These are phyloP conservation scores for Ormyrus pomaceus DNA, from an alignment of 2,888 invertebrate species.

Conservation along the genomic window DNA sequence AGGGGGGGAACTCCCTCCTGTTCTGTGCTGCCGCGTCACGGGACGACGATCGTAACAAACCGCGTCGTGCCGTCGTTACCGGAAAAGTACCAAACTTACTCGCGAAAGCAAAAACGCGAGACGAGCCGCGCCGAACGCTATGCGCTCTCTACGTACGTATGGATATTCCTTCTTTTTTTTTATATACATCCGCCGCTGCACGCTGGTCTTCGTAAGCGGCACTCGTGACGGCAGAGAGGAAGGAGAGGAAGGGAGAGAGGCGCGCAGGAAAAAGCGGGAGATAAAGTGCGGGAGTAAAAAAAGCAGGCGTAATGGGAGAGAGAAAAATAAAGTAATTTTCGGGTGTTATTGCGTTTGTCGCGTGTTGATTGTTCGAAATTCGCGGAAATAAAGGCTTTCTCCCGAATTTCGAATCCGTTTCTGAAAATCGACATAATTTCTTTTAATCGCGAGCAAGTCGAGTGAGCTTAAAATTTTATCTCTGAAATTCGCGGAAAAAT, in stretches of 20 bases:
- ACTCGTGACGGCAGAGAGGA: background rate
- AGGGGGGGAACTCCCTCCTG: background rate
- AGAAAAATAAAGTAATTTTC: slow-evolving; percentile 41
- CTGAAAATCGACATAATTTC: no score
- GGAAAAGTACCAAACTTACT: slow-evolving; percentile 51
- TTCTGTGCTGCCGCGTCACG: slow-evolving; percentile 15
- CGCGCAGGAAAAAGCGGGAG: slow-evolving; percentile 5
- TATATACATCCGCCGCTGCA: no score
- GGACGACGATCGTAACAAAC: slow-evolving; percentile 44
- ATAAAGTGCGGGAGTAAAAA: slow-evolving; percentile 5
- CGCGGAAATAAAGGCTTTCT: no score
- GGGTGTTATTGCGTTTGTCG: background rate
- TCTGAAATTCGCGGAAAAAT: no score
- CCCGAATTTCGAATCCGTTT: no score
- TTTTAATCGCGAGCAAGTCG: no score
- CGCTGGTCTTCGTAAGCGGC: background rate
- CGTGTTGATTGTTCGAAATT: no score
- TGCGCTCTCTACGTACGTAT: background rate
- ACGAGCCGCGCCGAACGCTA: background rate
- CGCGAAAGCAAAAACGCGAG: slow-evolving; percentile 14
- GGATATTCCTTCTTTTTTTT: no score
- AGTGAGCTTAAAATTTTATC: no score
- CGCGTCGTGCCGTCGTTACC: slow-evolving; percentile 36
- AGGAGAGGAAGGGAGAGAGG: no score
- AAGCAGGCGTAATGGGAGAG: slow-evolving; percentile 17